Evolutionary conservation across 64 coral and sea anemone species (phyloP).

Genomic region (Platygyra sinensis): DNA sequence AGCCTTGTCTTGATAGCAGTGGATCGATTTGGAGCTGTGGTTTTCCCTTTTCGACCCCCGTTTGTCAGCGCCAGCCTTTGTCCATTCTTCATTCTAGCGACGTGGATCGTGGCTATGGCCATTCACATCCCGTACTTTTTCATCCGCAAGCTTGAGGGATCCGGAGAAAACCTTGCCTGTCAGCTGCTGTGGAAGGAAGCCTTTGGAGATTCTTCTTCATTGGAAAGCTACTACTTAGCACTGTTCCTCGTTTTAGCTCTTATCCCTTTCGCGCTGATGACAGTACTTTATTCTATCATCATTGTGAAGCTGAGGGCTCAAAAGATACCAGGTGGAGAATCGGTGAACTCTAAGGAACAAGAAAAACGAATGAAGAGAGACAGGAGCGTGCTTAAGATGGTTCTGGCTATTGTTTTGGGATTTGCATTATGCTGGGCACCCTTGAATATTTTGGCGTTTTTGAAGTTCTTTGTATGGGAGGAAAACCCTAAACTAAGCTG

Average conservation of each 20-base stretch:
- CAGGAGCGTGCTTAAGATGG: constrained; percentile 27
- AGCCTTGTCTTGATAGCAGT: constrained; percentile 31
- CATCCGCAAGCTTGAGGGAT: not conserved
- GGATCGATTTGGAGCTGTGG: constrained; percentile 44
- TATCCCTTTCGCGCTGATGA: constrained; percentile 17
- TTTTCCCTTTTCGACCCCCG: constrained; percentile 27
- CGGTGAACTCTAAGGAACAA: constrained; percentile 10
- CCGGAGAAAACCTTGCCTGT: not conserved
- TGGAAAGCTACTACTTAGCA: not conserved
- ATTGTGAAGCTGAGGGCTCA: constrained; percentile 8
- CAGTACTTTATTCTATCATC: constrained; percentile 23
- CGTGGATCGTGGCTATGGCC: constrained; percentile 37
- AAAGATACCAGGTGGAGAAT: constrained; percentile 22
- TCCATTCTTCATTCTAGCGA: constrained; percentile 5
- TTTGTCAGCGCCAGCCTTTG: constrained; percentile 10
- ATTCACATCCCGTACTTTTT: constrained; percentile 17
- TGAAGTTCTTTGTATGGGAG: constrained; percentile 30
- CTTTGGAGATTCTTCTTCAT: constrained; percentile 10
- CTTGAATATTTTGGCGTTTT: not conserved
- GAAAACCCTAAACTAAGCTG: not conserved
- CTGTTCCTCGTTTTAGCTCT: constrained; percentile 20
- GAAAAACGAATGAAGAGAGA: constrained; percentile 17
- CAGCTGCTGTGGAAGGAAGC: not conserved
- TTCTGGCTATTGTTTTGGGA: constrained; percentile 9
- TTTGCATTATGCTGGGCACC: constrained; percentile 36